These are phyloP conservation scores for Lepidocyrtoides sp. DNA, from an alignment of 2,888 invertebrate species.

Conservation along the genomic window DNA sequence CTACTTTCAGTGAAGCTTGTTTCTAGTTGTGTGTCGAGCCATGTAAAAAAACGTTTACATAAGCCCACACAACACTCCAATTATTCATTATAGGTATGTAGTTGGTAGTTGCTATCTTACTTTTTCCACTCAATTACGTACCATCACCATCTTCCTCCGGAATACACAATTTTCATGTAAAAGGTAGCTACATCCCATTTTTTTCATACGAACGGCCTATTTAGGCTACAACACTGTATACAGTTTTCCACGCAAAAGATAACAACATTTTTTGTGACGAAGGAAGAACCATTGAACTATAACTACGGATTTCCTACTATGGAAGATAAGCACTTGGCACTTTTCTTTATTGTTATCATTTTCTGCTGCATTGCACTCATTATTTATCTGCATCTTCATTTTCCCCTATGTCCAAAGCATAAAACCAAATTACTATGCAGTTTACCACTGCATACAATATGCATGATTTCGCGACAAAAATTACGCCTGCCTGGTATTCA, in stretches of 20 bases:
- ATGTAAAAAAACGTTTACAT: too few relatives aligned
- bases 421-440: not conserved
- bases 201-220: too few relatives aligned
- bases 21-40: too few relatives aligned
- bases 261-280: too few relatives aligned
- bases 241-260: not conserved
- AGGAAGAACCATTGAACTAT: not conserved
- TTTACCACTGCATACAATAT: not conserved
- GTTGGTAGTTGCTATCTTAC: not conserved
- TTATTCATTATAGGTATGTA: too few relatives aligned
- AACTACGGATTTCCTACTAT: not conserved
- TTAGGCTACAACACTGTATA: not conserved
- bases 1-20: too few relatives aligned
- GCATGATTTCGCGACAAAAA: not conserved
- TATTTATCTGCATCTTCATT: not conserved
- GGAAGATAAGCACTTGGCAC: not conserved
- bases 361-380: conserved; percentile 24
- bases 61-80: too few relatives aligned
- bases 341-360: conserved; percentile 2
- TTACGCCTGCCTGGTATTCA: too few relatives aligned
- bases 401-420: not conserved
- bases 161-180: not conserved
- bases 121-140: not conserved
- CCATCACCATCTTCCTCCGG: not conserved
- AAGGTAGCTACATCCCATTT: too few relatives aligned